phyloP scores from a whole-genome alignment of 2,797 vertebrate genomes.

The Moxostoma hubbsi region DNA sequence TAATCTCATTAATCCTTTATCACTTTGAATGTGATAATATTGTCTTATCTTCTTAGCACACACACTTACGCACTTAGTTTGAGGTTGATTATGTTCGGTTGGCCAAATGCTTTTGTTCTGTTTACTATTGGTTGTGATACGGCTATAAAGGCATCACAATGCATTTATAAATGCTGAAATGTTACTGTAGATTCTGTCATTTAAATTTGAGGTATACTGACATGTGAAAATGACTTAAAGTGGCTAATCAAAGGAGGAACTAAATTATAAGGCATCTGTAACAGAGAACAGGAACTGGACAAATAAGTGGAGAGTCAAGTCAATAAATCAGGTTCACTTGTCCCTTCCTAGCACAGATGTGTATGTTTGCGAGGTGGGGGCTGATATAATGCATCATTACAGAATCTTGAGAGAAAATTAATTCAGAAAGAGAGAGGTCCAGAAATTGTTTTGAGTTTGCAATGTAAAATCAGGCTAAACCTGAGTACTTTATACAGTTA shows the following conservation, averaged over 20 bases:
- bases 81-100: neutral
- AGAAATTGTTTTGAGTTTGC: too few species aligned
- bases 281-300: neutral
- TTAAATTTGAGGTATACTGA: neutral
- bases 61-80: slow-evolving; percentile 7
- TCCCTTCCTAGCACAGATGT: slow-evolving; percentile 1
- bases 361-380: neutral
- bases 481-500: neutral
- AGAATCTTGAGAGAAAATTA: too few species aligned
- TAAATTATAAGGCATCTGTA: neutral
- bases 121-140: slow-evolving; percentile 48
- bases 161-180: neutral
- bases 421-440: neutral
- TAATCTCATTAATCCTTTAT: neutral
- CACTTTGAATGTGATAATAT: neutral
- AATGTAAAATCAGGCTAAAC: too few species aligned
- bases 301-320: slow-evolving; percentile 1
- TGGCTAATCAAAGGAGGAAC: neutral
- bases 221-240: too few species aligned
- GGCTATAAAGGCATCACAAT: slow-evolving; percentile 12
- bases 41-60: slow-evolving; percentile 17
- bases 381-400: neutral
- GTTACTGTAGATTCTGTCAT: neutral
- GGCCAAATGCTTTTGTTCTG: slow-evolving; percentile 16
- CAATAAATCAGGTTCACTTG: neutral